These are phyloP conservation scores for Tuberolachnus salignus DNA, from an alignment of 2,888 invertebrate species.

Conservation along the genomic window DNA sequence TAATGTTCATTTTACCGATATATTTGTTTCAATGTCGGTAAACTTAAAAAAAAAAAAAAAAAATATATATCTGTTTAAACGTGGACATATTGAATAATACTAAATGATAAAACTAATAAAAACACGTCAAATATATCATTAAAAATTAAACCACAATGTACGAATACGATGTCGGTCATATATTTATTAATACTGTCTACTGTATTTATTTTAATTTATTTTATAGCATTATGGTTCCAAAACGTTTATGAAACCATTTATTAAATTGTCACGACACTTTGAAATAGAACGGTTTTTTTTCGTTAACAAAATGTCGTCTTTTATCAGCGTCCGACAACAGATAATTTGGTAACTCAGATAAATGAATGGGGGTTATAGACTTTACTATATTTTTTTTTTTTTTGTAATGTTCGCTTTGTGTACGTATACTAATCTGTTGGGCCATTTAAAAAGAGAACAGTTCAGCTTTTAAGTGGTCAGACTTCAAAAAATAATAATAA, in stretches of 20 bases:
- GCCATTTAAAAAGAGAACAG: constrained; percentile 1
- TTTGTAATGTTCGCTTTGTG: background rate
- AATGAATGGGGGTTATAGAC: constrained; percentile 3
- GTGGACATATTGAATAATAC: no score
- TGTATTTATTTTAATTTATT: no score
- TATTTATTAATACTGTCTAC: no score
- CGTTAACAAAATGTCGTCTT: background rate
- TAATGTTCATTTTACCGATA: no score
- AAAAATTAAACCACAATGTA: no score
- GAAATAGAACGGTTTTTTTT: constrained; percentile 3
- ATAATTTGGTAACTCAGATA: background rate
- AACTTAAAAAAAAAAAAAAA: no score
- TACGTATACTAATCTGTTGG: constrained; percentile 17
- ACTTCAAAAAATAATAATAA: background rate
- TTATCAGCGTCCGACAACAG: background rate
- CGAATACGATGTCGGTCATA: no score
- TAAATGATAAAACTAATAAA: no score
- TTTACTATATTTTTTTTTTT: constrained; percentile 4
- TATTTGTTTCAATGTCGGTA: no score
- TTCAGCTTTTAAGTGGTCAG: constrained; percentile 7
- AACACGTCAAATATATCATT: no score
- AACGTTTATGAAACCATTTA: background rate
- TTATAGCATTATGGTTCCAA: background rate
- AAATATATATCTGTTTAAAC: no score
- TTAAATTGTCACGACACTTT: background rate